These are phyloP conservation scores for Zygogramma bicolorata DNA, from an alignment of 2,888 invertebrate genomes.

Conservation along the genomic window DNA sequence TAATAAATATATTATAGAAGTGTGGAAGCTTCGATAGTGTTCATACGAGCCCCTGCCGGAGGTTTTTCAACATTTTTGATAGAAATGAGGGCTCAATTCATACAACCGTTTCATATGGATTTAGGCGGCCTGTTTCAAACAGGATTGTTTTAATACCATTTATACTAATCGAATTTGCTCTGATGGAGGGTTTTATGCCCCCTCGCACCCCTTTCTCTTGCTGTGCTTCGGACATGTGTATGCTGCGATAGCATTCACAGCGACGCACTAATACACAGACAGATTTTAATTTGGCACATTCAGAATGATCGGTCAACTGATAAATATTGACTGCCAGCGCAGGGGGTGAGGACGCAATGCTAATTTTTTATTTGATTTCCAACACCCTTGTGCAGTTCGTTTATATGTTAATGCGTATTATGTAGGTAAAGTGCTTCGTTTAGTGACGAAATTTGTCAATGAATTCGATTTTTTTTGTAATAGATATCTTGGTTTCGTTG, in stretches of 20 bases:
- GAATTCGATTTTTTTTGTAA: background rate
- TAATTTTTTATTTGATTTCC: constrained; percentile 57
- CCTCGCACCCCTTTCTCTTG: constrained; percentile 41
- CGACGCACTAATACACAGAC: constrained; percentile 61
- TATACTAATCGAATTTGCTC: constrained; percentile 72
- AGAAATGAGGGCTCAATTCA: constrained; percentile 38
- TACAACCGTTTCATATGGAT: constrained; percentile 51
- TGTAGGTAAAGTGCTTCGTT: constrained; percentile 20
- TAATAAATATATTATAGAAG: constrained; percentile 32
- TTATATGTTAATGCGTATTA: constrained; percentile 39
- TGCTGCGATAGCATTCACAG: constrained; percentile 61
- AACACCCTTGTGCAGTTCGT: constrained; percentile 35
- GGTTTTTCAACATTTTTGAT: constrained; percentile 53
- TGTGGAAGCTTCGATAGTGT: constrained; percentile 41
- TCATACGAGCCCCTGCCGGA: constrained; percentile 42
- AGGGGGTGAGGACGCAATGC: constrained; percentile 54
- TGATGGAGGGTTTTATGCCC: constrained; percentile 58
- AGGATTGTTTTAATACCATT: constrained; percentile 74
- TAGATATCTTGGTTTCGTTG: background rate
- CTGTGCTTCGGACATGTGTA: constrained; percentile 56
- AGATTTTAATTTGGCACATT: constrained; percentile 64
- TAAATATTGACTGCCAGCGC: constrained; percentile 62
- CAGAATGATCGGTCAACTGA: constrained; percentile 65
- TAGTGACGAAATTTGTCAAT: background rate
- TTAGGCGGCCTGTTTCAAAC: constrained; percentile 64